A percentile compares a stretch with the other conserved stretches of the same genome.
These are phyloP conservation scores for Scleropages formosus DNA, from an alignment of 2,797 vertebrate species.

Conservation along the genomic window DNA sequence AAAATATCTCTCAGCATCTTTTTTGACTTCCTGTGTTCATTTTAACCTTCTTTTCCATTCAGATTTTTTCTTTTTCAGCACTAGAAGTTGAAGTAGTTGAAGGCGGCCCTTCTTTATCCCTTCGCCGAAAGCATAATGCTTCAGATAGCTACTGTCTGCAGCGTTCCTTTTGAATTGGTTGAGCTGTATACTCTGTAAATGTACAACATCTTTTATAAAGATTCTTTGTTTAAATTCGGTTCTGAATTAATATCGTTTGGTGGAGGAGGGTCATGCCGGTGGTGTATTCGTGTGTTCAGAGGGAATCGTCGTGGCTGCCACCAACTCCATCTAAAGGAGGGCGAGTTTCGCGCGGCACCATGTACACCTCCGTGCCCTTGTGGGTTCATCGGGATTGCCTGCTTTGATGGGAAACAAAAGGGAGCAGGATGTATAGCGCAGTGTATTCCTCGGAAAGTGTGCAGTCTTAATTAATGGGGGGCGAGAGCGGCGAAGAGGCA, in stretches of 20 bases:
- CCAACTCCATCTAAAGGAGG: constrained; percentile 8
- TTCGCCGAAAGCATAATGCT: background rate
- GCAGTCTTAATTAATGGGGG: constrained; percentile 19
- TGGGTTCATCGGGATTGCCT: background rate
- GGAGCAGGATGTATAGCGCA: constrained; percentile 14
- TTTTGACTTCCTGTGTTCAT: background rate
- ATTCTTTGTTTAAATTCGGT: constrained; percentile 19
- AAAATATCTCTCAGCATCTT: constrained; percentile 4
- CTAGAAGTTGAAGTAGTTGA: background rate
- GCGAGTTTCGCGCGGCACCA: background rate
- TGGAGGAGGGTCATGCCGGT: constrained; percentile 1
- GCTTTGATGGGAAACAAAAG: constrained; percentile 24
- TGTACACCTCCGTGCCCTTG: constrained; percentile 7
- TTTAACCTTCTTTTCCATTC: background rate
- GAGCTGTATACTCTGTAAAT: no score
- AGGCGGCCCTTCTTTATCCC: background rate
- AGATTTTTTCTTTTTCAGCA: background rate
- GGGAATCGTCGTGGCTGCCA: background rate
- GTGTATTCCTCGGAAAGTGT: constrained; percentile 9
- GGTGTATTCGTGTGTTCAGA: background rate
- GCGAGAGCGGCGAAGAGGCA: background rate
- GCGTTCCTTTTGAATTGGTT: background rate
- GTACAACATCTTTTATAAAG: constrained; percentile 3
- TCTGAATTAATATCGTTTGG: background rate
- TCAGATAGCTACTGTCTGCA: background rate